Evolutionary conservation across 2,113 vertebrate genomes (phyloP), one percentile per base, ranked within the genome.

Genomic region (Entomyzon cyanotis): DNA sequence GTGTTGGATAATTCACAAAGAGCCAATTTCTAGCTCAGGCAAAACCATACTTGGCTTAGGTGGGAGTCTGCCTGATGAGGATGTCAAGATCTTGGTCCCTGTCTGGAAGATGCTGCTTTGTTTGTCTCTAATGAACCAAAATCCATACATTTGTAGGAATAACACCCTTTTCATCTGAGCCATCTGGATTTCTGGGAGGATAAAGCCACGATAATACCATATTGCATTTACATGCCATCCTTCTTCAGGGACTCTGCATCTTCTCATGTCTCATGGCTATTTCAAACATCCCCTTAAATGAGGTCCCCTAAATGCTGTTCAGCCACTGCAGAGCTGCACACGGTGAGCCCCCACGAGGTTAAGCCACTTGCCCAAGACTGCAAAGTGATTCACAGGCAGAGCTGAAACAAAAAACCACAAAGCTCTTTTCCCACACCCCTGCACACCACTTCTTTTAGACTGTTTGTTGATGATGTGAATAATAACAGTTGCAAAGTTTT

Each of bases 371-470:
- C 92, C 94, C 92, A 89, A 82, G 88, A 92, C 90, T 94, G 88
- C 76, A 81, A 95, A 97, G 92, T 97, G 95, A 96, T 94, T 97
- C 96, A 96, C 86, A 95, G 90, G 86, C 90, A 92, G 86, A 92
- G 92, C 53, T 95, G 93, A 94, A 94, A 94, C 83, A 24, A 0
- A 96, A 96, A 96, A 94, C 96, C 96, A 96, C 94, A 95, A 67
- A 92, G 90, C 46, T 94, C 90, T 96, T 92, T 97, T 96, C 96
- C 96, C 96, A 97, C 96, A 96, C 96, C 95, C 95, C 93, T 96
- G 93, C 94, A 95, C 90, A 96, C 93, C 94, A 90, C 92, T 96
- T 92, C 94, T 94, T 92, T 60, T 67, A 71, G 80, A 10, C 69
- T 96, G 73, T 87, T 95, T 95, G 93, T 92, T 90, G 92, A 90